Evolutionary conservation across 2,797 vertebrate species (phyloP).

Genomic region (Nasua narica): DNA sequence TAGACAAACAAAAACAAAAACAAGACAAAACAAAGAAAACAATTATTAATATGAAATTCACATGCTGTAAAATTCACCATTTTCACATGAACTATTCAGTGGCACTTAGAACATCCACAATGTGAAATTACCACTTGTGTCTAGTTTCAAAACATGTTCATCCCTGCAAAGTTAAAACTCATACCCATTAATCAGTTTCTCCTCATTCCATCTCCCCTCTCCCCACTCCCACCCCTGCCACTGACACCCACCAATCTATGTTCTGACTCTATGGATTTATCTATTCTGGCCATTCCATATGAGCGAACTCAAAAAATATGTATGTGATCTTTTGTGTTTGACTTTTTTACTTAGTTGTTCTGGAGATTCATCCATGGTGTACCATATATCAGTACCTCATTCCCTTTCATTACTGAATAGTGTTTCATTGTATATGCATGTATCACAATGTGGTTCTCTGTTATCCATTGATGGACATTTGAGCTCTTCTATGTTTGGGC

Average conservation of each 20-base stretch:
- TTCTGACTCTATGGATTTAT: neutral
- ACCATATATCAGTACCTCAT: neutral
- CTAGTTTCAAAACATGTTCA: neutral
- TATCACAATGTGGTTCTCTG: neutral
- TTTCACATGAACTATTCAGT: neutral
- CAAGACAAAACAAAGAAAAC: no score
- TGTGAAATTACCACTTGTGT: neutral
- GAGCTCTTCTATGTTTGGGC: neutral
- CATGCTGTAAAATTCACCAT: neutral
- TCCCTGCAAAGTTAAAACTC: neutral
- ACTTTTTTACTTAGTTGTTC: neutral
- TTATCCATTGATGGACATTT: neutral
- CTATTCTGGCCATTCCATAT: neutral
- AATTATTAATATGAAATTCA: neutral
- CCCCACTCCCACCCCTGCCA: accelerated
- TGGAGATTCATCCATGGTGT: neutral
- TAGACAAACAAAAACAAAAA: no score
- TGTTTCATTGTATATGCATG: neutral
- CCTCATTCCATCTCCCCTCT: neutral
- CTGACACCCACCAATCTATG: neutral
- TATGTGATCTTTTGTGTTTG: neutral
- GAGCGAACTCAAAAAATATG: neutral
- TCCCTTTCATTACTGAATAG: neutral
- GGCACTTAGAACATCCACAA: neutral
- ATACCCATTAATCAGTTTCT: neutral